These are phyloP conservation scores for Steinernema scapterisci DNA, from an alignment of 2,888 invertebrate species.

Conservation along the genomic window DNA sequence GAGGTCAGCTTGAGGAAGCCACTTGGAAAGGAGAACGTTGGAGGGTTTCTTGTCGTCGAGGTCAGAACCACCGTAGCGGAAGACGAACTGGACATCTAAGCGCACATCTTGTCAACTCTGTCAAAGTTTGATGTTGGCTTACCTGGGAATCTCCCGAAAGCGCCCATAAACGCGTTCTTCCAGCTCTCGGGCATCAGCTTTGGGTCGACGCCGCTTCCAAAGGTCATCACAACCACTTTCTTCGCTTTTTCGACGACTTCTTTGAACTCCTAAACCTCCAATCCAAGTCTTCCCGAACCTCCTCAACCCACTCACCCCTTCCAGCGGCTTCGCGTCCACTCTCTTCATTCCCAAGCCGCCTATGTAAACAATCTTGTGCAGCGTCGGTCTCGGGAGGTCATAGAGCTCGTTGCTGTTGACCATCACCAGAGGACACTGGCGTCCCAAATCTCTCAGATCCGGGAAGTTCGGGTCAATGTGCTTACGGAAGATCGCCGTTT, in stretches of 20 bases:
- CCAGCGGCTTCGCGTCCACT: conserved; percentile 48
- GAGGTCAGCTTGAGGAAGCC: conserved; percentile 57
- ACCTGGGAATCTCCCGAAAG: not conserved
- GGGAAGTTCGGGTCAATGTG: conserved; percentile 54
- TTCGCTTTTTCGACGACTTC: not conserved
- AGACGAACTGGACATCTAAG: conserved; percentile 50
- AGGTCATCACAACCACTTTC: conserved; percentile 12
- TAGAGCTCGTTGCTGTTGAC: conserved; percentile 57
- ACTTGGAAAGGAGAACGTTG: conserved; percentile 53
- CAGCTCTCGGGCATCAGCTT: not conserved
- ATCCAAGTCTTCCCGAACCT: not conserved
- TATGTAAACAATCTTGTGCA: conserved; percentile 56
- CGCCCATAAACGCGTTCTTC: not conserved
- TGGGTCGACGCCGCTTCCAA: not conserved
- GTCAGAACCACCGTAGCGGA: conserved; percentile 36
- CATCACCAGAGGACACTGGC: conserved; percentile 44
- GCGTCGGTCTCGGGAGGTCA: conserved; percentile 54
- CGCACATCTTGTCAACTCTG: not conserved
- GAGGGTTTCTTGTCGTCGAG: conserved; percentile 31
- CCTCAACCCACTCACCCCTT: conserved; percentile 27
- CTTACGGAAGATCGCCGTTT: conserved; percentile 52
- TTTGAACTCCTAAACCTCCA: not conserved
- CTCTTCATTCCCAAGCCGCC: conserved; percentile 57
- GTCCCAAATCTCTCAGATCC: conserved; percentile 46
- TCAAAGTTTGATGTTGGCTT: not conserved